These are phyloP conservation scores for Tetramorium alpestre DNA, from an alignment of 1,140 invertebrate species.

Conservation along the genomic window DNA sequence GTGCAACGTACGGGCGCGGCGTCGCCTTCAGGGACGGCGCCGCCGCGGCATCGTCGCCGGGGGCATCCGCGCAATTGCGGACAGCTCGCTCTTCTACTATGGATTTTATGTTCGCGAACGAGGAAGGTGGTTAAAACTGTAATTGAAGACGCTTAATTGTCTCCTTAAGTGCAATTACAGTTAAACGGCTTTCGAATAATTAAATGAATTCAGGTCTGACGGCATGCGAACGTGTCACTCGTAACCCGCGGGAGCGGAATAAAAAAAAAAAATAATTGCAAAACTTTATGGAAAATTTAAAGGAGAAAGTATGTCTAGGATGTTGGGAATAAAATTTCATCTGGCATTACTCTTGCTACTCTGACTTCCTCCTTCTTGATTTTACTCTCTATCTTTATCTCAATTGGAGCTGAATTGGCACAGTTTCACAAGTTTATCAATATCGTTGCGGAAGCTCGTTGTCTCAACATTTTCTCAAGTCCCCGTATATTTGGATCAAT, in stretches of 20 bases:
- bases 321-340: background rate
- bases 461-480: background rate
- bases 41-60: slow-evolving; percentile 18
- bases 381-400: background rate
- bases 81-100: background rate
- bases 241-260: no score
- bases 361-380: background rate
- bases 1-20: slow-evolving; percentile 63
- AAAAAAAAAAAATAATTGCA: no score
- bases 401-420: background rate
- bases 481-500: background rate
- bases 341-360: background rate
- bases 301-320: no score
- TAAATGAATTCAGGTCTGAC: background rate
- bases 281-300: background rate
- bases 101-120: slow-evolving; percentile 6
- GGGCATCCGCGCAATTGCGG: slow-evolving; percentile 5
- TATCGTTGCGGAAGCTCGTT: background rate
- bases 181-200: slow-evolving; percentile 1
- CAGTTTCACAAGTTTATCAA: background rate
- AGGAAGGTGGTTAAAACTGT: slow-evolving; percentile 8
- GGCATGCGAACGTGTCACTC: no score
- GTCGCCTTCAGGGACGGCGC: slow-evolving; percentile 53
- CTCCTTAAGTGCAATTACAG: background rate
- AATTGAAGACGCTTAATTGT: slow-evolving; percentile 31